phyloP scores from a whole-genome alignment of 2,797 vertebrate species.

The Glyptemys insculpta region DNA sequence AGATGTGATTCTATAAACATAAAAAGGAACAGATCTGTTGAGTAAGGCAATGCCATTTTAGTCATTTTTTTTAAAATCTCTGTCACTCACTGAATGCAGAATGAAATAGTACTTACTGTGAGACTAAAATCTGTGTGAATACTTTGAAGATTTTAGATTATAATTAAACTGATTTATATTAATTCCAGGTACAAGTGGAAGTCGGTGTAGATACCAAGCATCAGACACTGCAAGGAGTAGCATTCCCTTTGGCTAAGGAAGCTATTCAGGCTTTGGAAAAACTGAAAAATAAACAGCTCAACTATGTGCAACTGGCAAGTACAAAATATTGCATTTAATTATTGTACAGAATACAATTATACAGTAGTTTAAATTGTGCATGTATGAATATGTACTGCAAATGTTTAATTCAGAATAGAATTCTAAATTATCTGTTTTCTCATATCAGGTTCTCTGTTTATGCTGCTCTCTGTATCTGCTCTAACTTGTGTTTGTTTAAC shows the following conservation, averaged over 20 bases:
- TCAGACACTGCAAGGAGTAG: constrained; percentile 95
- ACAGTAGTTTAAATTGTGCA: not conserved
- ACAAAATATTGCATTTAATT: constrained; percentile 12
- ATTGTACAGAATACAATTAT: not conserved
- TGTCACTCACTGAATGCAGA: not conserved
- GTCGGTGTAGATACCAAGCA: constrained; percentile 94
- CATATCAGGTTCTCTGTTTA: not conserved
- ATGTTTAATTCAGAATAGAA: not conserved
- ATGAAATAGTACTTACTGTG: not conserved
- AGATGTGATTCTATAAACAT: not conserved
- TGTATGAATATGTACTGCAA: not conserved
- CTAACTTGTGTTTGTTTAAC: constrained; percentile 64
- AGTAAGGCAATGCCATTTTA: not conserved
- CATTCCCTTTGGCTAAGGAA: constrained; percentile 92
- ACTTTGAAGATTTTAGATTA: not conserved
- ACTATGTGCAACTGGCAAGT: constrained; percentile 98
- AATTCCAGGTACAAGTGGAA: constrained; percentile 92
- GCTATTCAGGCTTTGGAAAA: constrained; percentile 90
- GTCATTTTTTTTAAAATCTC: not conserved
- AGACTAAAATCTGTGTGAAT: not conserved
- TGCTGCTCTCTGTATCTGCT: constrained; percentile 37
- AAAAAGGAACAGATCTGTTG: not conserved
- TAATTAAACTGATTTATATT: not conserved
- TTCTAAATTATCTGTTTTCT: not conserved
- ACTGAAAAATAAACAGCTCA: constrained; percentile 89